Evolutionary conservation across 2,888 invertebrate species (phyloP).

Genomic region (Anoplius nigerrimus): DNA sequence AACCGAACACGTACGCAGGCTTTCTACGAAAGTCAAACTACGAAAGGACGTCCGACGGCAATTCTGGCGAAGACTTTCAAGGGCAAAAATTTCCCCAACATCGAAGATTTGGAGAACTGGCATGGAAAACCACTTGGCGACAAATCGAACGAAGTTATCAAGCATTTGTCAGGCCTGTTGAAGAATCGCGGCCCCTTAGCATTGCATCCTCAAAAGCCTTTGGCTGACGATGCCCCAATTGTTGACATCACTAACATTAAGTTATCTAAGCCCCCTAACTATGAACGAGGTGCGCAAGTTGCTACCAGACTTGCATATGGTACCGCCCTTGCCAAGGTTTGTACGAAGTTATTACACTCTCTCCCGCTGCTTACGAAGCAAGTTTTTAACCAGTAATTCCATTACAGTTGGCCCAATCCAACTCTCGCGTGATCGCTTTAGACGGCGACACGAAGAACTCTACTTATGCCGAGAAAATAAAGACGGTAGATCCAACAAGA

Average conservation of each 20-base stretch:
- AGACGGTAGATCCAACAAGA: constrained; percentile 82
- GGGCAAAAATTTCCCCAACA: constrained; percentile 91
- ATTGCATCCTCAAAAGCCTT: constrained; percentile 80
- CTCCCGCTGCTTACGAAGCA: not conserved
- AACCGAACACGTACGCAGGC: constrained; percentile 76
- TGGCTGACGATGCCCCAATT: constrained; percentile 82
- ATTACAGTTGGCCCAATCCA: constrained; percentile 76
- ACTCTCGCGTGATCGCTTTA: constrained; percentile 89
- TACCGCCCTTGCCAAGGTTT: constrained; percentile 91
- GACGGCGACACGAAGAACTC: constrained; percentile 99
- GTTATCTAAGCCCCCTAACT: constrained; percentile 88
- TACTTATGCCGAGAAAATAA: constrained; percentile 95
- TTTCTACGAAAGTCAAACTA: constrained; percentile 86
- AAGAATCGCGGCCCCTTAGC: constrained; percentile 82
- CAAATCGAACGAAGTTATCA: constrained; percentile 83
- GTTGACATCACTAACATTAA: constrained; percentile 84
- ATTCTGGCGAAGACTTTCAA: constrained; percentile 97
- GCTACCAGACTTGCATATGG: constrained; percentile 97
- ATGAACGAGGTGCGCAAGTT: constrained; percentile 85
- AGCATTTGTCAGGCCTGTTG: constrained; percentile 82
- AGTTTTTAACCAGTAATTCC: not conserved
- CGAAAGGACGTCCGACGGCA: constrained; percentile 91
- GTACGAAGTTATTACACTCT: constrained; percentile 9
- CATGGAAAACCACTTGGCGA: constrained; percentile 97
- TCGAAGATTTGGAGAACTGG: constrained; percentile 97